Conservation (phyloP, 2,113 vertebrate species). For the Elephantulus edwardii region DNA sequence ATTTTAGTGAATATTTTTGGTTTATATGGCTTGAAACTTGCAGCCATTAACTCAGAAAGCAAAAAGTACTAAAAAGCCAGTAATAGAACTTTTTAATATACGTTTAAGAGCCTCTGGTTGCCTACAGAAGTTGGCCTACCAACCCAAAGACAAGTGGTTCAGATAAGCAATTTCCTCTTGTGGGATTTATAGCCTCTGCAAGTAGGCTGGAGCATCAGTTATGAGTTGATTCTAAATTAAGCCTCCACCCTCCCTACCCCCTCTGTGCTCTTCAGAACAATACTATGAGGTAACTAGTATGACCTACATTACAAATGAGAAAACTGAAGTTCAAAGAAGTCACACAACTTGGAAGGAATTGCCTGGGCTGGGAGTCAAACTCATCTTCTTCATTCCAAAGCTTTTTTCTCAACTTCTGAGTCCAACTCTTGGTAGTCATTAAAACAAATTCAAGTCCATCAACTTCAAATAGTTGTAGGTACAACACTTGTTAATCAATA, state of each 20-base stretch:
- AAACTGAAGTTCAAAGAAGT: neutral
- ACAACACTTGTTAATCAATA: constrained; percentile 8
- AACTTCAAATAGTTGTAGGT: neutral
- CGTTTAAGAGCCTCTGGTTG: too few relatives aligned
- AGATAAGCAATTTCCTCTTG: too few relatives aligned
- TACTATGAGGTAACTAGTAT: neutral
- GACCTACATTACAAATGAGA: neutral
- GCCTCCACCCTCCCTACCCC: too few relatives aligned
- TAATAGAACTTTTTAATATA: neutral
- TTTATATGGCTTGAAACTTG: constrained; percentile 26
- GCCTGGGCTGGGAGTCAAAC: neutral
- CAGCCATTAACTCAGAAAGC: constrained; percentile 41
- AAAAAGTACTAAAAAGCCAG: neutral
- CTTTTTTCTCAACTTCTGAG: constrained; percentile 17
- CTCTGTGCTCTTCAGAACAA: neutral
- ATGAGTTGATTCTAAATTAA: too few relatives aligned
- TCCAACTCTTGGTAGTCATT: neutral
- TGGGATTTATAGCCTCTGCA: too few relatives aligned
- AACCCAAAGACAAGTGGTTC: too few relatives aligned
- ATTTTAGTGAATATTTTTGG: constrained; percentile 46
- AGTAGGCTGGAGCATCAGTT: too few relatives aligned
- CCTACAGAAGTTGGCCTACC: too few relatives aligned
- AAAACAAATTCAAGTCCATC: neutral
- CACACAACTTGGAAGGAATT: neutral
- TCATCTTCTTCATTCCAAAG: constrained; percentile 7